A percentile compares a stretch with the other conserved stretches of the same genome.
phyloP scores from a whole-genome alignment of 2,888 invertebrate genomes.

The Drosophila prolongata region DNA sequence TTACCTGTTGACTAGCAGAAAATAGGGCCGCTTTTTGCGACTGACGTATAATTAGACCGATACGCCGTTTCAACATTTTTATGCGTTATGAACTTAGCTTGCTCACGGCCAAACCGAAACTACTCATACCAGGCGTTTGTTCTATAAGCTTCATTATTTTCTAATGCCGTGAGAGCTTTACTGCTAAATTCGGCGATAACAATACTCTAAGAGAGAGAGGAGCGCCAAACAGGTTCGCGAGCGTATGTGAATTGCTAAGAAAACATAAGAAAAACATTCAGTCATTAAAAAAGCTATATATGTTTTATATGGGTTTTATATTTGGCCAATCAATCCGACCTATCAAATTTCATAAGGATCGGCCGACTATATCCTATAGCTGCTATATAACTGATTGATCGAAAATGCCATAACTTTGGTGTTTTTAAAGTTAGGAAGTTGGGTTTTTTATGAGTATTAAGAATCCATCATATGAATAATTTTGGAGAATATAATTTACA shows the following conservation, averaged over 20 bases:
- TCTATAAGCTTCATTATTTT: slow-evolving; percentile 7
- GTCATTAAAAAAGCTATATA: background rate
- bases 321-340: too few species aligned
- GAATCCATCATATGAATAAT: too few species aligned
- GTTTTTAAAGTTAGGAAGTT: too few species aligned
- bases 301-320: too few species aligned
- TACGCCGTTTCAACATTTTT: slow-evolving; percentile 34
- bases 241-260: slow-evolving; percentile 4
- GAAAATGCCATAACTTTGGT: too few species aligned
- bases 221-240: slow-evolving; percentile 6
- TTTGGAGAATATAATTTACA: too few species aligned
- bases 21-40: slow-evolving; percentile 13
- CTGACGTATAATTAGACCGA: slow-evolving; percentile 16
- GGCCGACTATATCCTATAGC: too few species aligned
- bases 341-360: too few species aligned
- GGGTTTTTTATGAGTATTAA: too few species aligned
- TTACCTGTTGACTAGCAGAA: slow-evolving; percentile 18
- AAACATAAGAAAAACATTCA: slow-evolving; percentile 12
- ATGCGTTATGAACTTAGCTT: slow-evolving; percentile 1
- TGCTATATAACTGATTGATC: too few species aligned
- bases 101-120: slow-evolving; percentile 4
- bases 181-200: slow-evolving; percentile 2
- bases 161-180: background rate
- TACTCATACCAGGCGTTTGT: background rate
- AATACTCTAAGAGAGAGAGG: background rate